These are phyloP conservation scores for Strigops habroptila DNA, from an alignment of 2,113 vertebrate genomes.

Conservation along the genomic window DNA sequence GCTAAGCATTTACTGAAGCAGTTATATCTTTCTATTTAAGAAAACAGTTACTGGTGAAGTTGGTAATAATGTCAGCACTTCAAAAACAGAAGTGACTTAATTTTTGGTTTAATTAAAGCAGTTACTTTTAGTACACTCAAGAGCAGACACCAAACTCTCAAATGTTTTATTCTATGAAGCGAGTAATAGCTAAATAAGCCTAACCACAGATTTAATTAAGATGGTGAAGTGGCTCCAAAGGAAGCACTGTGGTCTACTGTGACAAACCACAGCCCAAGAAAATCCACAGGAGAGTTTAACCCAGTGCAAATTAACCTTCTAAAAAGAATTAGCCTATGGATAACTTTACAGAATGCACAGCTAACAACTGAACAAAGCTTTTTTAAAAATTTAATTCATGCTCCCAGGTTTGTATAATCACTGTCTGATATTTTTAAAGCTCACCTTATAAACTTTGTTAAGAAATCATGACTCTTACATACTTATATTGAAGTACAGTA, in stretches of 20 bases:
- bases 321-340: background rate
- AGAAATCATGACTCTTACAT: background rate
- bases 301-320: background rate
- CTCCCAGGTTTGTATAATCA: background rate
- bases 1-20: background rate
- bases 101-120: conserved; percentile 12
- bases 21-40: background rate
- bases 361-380: background rate
- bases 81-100: background rate
- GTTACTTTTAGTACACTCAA: background rate
- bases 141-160: background rate
- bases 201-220: conserved; percentile 37
- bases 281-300: background rate
- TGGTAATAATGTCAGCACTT: background rate
- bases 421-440: background rate
- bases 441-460: background rate
- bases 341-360: background rate
- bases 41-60: background rate
- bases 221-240: background rate
- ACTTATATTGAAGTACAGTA: background rate
- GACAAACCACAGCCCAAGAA: conserved; percentile 32
- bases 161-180: background rate
- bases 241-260: conserved; percentile 33
- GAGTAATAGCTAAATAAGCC: conserved; percentile 9
- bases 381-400: background rate